These are phyloP conservation scores for Centruroides vittatus DNA, from an alignment of 1,140 invertebrate genomes.

Conservation along the genomic window DNA sequence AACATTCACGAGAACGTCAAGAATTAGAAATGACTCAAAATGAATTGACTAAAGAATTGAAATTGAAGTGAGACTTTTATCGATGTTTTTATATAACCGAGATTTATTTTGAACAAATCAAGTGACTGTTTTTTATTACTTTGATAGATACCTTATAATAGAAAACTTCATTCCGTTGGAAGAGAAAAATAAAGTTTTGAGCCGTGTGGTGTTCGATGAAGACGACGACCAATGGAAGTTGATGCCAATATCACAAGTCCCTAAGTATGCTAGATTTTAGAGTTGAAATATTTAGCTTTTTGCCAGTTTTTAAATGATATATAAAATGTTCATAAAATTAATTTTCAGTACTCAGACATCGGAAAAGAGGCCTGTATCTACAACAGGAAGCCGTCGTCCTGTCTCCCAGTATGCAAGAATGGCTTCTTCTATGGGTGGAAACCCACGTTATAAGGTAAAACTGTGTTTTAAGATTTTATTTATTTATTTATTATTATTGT, in stretches of 20 bases:
- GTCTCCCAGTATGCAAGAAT: constrained; percentile 55
- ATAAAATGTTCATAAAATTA: no score
- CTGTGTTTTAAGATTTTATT: constrained; percentile 2
- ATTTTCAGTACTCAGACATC: no score
- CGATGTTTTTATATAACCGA: no score
- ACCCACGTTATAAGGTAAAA: constrained; percentile 36
- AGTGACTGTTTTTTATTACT: constrained; percentile 5
- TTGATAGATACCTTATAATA: constrained; percentile 35
- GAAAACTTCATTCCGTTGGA: constrained; percentile 93
- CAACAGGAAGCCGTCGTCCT: constrained; percentile 45
- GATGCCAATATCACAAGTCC: no score
- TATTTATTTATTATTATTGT: neutral
- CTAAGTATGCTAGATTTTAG: no score
- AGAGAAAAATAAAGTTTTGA: constrained; percentile 64
- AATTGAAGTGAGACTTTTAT: constrained; percentile 32
- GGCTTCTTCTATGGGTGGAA: constrained; percentile 39
- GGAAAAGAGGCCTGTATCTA: constrained; percentile 43
- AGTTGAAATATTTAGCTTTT: no score
- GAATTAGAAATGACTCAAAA: constrained; percentile 66
- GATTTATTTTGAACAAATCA: neutral
- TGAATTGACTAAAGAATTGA: constrained; percentile 53
- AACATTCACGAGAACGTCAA: constrained; percentile 59
- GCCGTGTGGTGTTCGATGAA: constrained; percentile 67
- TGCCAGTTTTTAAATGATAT: no score
- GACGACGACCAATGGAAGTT: constrained; percentile 57